Evolutionary conservation across 2,113 vertebrate genomes (phyloP).

Genomic region (Anhinga rufa): DNA sequence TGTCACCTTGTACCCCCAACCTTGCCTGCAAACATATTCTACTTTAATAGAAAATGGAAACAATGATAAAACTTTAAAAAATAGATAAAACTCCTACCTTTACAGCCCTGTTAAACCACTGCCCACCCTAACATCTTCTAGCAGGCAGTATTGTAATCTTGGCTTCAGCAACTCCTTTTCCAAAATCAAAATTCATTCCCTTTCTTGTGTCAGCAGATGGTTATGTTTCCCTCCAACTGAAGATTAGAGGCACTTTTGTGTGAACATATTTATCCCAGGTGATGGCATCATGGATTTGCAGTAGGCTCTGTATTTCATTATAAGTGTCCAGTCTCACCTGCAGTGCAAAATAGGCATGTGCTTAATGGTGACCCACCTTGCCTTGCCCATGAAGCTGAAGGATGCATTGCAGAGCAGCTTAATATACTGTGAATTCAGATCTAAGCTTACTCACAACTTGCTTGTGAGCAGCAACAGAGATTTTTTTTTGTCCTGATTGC

Average conservation of each 20-base stretch:
- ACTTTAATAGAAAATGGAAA: neutral
- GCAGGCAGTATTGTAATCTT: neutral
- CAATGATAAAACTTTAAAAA: neutral
- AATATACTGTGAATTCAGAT: neutral
- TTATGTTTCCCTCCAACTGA: neutral
- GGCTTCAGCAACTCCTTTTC: neutral
- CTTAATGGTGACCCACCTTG: neutral
- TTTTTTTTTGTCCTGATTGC: neutral
- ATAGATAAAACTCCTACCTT: neutral
- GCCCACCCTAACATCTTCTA: neutral
- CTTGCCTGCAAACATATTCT: neutral
- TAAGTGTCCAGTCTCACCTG: neutral
- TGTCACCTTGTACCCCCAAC: neutral
- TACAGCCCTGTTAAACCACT: neutral
- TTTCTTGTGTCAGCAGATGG: neutral
- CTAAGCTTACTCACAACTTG: neutral
- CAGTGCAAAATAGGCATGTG: rapidly evolving
- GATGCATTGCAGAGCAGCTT: rapidly evolving
- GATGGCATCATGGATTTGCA: neutral
- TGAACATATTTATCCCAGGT: neutral
- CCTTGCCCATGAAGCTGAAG: neutral
- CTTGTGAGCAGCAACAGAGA: neutral
- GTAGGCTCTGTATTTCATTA: rapidly evolving
- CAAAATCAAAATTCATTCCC: neutral
- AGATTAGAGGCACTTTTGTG: neutral